phyloP scores from a whole-genome alignment of 2,113 vertebrate species.

The Ascaphus truei region DNA sequence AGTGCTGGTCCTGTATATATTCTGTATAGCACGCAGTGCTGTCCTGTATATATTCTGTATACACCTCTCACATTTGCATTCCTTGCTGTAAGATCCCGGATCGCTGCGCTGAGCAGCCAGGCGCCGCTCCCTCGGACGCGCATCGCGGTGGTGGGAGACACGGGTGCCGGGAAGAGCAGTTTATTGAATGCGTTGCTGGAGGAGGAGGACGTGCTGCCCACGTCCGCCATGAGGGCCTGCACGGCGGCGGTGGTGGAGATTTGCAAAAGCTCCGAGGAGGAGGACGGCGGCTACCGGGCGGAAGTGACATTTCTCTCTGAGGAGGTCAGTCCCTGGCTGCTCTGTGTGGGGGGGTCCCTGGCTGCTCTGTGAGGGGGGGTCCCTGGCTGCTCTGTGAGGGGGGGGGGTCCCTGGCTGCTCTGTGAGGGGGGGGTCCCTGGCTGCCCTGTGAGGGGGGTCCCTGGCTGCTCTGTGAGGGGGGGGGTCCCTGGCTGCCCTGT shows the following conservation, averaged over 20 bases:
- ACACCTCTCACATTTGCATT: background rate
- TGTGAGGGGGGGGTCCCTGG: no score
- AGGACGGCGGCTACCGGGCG: background rate
- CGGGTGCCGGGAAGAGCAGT: conserved; percentile 37
- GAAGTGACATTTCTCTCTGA: conserved; percentile 30
- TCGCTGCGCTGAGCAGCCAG: conserved; percentile 1
- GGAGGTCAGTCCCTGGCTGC: conserved; percentile 4
- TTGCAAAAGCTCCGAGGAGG: background rate
- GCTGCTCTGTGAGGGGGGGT: no score
- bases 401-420: no score
- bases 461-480: no score
- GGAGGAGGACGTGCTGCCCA: conserved; percentile 31
- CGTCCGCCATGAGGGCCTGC: conserved; percentile 39
- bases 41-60: background rate
- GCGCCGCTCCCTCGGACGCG: conserved; percentile 13
- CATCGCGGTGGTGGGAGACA: conserved; percentile 37
- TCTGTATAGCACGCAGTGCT: background rate
- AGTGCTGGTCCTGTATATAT: no score
- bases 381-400: no score
- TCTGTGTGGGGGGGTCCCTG: no score
- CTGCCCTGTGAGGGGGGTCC: no score
- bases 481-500: no score
- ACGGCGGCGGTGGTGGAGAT: conserved; percentile 35
- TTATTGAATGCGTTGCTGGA: conserved; percentile 35
- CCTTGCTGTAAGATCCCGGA: background rate